Evolutionary conservation across 1,140 invertebrate species (phyloP).

Genomic region (Brachionus asplanchnoidis): DNA sequence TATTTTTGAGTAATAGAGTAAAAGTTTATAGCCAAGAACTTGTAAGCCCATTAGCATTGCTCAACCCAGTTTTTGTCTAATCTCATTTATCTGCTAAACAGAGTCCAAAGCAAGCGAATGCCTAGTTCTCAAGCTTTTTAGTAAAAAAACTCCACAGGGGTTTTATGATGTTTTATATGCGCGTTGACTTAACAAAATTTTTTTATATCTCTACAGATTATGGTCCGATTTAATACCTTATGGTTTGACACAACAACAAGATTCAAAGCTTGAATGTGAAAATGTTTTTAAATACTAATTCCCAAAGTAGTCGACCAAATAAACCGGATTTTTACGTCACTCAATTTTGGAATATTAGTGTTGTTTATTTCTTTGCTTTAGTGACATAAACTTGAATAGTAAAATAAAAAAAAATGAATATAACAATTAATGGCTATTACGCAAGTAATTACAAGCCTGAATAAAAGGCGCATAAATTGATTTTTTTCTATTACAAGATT

Average conservation of each 20-base stretch:
- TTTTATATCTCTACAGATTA: not conserved
- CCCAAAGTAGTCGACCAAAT: not conserved
- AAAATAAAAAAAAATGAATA: not conserved
- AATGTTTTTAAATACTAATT: not conserved
- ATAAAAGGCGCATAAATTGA: not conserved
- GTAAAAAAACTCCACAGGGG: not conserved
- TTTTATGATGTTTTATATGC: not conserved
- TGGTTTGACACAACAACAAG: not conserved
- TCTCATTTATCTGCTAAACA: not conserved
- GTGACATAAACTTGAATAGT: not conserved
- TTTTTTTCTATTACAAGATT: not conserved
- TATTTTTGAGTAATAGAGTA: not conserved
- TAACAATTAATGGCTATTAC: not conserved
- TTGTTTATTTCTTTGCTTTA: not conserved
- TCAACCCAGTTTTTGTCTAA: not conserved
- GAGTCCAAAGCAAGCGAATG: not conserved
- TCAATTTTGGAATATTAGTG: constrained; percentile 3
- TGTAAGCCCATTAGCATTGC: not conserved
- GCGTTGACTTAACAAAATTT: not conserved
- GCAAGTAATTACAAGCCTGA: not conserved
- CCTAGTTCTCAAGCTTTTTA: not conserved
- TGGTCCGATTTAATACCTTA: not conserved
- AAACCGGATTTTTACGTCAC: not conserved
- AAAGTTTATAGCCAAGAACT: not conserved
- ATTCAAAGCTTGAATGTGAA: not conserved